phyloP scores from a whole-genome alignment of 2,113 vertebrate species.

The Pelecanoides urinatrix region DNA sequence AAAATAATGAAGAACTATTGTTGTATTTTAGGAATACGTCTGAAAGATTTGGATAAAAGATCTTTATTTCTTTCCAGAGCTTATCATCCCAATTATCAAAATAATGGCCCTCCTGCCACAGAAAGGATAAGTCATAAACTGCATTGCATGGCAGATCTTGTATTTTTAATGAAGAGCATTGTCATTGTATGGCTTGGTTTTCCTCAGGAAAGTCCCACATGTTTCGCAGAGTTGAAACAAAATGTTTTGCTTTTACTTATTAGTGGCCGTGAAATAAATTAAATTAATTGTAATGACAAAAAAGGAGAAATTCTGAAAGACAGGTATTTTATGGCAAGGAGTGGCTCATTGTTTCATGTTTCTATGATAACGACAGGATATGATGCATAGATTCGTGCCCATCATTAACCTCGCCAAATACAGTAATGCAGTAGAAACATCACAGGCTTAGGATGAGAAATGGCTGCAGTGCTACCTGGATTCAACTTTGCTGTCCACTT shows the following conservation, averaged over 20 bases:
- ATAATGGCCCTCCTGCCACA: neutral
- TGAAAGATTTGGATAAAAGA: neutral
- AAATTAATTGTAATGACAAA: neutral
- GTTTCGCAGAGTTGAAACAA: neutral
- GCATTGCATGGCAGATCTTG: neutral
- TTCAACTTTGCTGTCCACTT: neutral
- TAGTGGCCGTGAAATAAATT: neutral
- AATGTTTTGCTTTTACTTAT: neutral
- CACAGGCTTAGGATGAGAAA: neutral
- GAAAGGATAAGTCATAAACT: neutral
- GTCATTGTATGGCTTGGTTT: neutral
- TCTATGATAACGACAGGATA: neutral
- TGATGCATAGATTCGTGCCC: rapidly evolving
- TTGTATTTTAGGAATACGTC: neutral
- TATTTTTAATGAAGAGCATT: neutral
- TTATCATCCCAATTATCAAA: neutral
- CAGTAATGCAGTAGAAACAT: neutral
- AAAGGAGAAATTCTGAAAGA: neutral
- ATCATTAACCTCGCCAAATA: neutral
- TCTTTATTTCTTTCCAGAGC: neutral
- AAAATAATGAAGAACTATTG: neutral
- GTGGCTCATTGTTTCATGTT: neutral
- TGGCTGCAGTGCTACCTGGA: neutral
- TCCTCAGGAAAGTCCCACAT: neutral
- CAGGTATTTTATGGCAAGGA: neutral